Evolutionary conservation across 2,888 invertebrate genomes (phyloP).

Genomic region (Gastrophysa polygoni): DNA sequence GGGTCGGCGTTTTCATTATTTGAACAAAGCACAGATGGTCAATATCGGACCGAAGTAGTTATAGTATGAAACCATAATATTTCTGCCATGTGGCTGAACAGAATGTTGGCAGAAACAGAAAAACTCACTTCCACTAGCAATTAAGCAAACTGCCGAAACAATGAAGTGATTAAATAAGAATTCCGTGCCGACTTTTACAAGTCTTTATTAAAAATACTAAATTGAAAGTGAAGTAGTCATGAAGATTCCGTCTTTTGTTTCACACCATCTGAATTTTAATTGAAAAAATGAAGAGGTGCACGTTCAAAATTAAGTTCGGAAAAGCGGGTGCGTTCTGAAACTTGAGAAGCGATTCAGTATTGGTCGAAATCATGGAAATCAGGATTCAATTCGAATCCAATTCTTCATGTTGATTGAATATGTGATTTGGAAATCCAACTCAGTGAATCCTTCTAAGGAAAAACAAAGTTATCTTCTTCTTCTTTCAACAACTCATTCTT

Average conservation of each 20-base stretch:
- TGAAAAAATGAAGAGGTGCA: not conserved
- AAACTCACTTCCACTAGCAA: slow-evolving; percentile 38
- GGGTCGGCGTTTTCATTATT: not conserved
- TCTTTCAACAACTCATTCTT: too few relatives aligned
- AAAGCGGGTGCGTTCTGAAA: too few relatives aligned
- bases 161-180: slow-evolving; percentile 47
- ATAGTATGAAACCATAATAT: not conserved
- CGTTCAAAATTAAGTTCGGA: too few relatives aligned
- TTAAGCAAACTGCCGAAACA: slow-evolving; percentile 51
- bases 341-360: too few relatives aligned
- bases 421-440: too few relatives aligned
- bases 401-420: too few relatives aligned
- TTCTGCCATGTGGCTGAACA: not conserved
- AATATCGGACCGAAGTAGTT: not conserved
- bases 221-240: slow-evolving; percentile 42
- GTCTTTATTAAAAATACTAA: slow-evolving; percentile 46
- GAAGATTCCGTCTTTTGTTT: slow-evolving; percentile 13
- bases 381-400: too few relatives aligned
- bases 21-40: not conserved
- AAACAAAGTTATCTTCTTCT: too few relatives aligned
- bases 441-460: too few relatives aligned
- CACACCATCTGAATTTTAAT: not conserved
- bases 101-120: not conserved
- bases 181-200: slow-evolving; percentile 13
- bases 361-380: too few relatives aligned